phyloP scores from a whole-genome alignment of 2,888 invertebrate species.

The Drosophila colorata region DNA sequence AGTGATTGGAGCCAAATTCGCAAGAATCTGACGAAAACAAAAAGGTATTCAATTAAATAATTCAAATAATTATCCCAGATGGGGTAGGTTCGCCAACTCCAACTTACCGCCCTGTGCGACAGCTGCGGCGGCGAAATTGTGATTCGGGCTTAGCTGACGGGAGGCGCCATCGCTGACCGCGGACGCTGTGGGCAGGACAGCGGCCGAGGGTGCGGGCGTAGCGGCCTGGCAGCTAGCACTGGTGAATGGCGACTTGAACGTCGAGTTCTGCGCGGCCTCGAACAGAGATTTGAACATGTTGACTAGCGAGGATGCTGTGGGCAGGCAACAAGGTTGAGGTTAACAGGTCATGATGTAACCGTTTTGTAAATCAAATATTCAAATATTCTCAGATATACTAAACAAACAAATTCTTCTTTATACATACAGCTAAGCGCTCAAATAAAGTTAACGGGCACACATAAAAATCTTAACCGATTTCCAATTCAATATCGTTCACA shows the following conservation, averaged over 20 bases:
- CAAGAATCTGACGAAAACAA: slow-evolving; percentile 87
- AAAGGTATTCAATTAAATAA: no score
- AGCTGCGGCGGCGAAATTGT: slow-evolving; percentile 83
- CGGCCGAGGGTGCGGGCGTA: slow-evolving; percentile 51
- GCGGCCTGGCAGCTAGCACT: slow-evolving; percentile 87
- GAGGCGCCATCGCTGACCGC: slow-evolving; percentile 42
- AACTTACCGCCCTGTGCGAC: slow-evolving; percentile 79
- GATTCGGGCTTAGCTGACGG: slow-evolving; percentile 74
- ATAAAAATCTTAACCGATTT: neutral
- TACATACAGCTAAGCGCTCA: neutral
- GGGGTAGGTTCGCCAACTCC: rapidly evolving
- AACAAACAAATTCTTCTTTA: neutral
- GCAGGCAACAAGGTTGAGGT: slow-evolving; percentile 48
- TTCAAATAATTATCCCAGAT: no score
- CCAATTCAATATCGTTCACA: slow-evolving; percentile 1
- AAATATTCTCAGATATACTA: neutral
- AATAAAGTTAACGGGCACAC: neutral
- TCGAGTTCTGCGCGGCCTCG: slow-evolving; percentile 88
- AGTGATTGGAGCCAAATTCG: slow-evolving; percentile 96
- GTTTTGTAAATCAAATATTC: no score
- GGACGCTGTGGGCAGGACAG: slow-evolving; percentile 32
- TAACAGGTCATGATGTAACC: slow-evolving; percentile 69
- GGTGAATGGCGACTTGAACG: slow-evolving; percentile 88
- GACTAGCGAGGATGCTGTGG: slow-evolving; percentile 38
- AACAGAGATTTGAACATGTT: slow-evolving; percentile 87